Percentiles rank a stretch among this genome's conserved stretches.
Evolutionary conservation across 2,113 vertebrate genomes (phyloP).

Genomic region (Gnathonemus longibarbis): DNA sequence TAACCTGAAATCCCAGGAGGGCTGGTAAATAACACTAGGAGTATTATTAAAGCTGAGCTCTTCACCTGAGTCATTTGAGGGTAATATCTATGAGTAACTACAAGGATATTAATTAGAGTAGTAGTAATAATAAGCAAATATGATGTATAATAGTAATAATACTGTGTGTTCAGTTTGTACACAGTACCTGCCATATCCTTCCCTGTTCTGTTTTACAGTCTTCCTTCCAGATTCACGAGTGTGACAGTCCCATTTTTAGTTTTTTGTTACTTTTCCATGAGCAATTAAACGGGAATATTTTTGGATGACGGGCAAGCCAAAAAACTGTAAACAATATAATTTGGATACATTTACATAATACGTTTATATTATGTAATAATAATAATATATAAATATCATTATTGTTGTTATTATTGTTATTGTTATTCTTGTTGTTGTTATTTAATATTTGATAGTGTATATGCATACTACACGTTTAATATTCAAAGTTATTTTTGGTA

Average conservation of each 20-base stretch:
- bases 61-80: background rate
- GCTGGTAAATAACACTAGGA: background rate
- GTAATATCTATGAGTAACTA: background rate
- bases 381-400: background rate
- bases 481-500: background rate
- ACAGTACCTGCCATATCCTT: background rate
- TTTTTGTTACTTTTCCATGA: background rate
- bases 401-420: background rate
- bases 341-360: background rate
- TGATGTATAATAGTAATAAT: background rate
- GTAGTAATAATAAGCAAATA: background rate
- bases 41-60: background rate
- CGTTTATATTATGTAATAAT: background rate
- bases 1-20: background rate
- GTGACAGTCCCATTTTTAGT: background rate
- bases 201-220: background rate
- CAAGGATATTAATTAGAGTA: background rate
- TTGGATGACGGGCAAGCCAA: background rate
- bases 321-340: background rate
- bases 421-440: no score
- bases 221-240: background rate
- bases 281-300: background rate
- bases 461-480: background rate
- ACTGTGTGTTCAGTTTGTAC: background rate
- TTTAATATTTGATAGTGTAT: background rate